A percentile compares a stretch with the other conserved stretches of the same genome.
Conservation (phyloP, 2,113 vertebrate species). For the Equus przewalskii region DNA sequence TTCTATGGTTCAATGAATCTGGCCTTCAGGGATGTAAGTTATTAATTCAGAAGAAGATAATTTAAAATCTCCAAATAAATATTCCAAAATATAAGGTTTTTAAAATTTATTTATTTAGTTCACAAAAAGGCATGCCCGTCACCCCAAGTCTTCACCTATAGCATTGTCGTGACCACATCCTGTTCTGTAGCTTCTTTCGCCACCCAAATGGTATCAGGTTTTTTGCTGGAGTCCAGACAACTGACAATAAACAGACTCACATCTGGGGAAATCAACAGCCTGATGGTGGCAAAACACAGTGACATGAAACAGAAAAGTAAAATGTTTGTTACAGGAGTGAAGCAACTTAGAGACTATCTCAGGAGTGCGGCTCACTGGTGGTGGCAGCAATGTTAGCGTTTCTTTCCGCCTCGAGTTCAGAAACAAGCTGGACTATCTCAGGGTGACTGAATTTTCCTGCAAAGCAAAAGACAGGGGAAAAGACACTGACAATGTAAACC, state of each 20-base stretch:
- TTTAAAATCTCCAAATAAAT: constrained; percentile 19
- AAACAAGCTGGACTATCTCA: constrained; percentile 93
- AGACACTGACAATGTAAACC: not conserved
- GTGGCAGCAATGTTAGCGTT: constrained; percentile 82
- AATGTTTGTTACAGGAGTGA: constrained; percentile 42
- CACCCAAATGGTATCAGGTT: not conserved
- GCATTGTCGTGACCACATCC: not conserved
- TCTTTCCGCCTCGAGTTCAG: constrained; percentile 92
- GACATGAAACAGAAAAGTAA: constrained; percentile 42
- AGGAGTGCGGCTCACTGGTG: constrained; percentile 57
- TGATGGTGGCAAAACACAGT: not conserved
- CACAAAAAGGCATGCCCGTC: not conserved
- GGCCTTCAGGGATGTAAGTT: not conserved
- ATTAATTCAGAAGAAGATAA: not conserved
- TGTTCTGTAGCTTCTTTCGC: not conserved
- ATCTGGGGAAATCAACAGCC: constrained; percentile 7
- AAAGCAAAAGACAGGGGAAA: constrained; percentile 72
- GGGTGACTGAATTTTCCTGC: constrained; percentile 96
- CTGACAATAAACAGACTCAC: constrained; percentile 10
- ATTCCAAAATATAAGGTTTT: constrained; percentile 5
- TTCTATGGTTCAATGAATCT: not conserved
- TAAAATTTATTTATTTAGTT: constrained; percentile 59
- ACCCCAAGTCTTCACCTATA: not conserved
- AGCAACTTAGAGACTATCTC: constrained; percentile 38
- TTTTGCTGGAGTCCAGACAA: constrained; percentile 24